phyloP scores from a whole-genome alignment of 2,888 invertebrate species.

The Phyllotreta cruciferae region DNA sequence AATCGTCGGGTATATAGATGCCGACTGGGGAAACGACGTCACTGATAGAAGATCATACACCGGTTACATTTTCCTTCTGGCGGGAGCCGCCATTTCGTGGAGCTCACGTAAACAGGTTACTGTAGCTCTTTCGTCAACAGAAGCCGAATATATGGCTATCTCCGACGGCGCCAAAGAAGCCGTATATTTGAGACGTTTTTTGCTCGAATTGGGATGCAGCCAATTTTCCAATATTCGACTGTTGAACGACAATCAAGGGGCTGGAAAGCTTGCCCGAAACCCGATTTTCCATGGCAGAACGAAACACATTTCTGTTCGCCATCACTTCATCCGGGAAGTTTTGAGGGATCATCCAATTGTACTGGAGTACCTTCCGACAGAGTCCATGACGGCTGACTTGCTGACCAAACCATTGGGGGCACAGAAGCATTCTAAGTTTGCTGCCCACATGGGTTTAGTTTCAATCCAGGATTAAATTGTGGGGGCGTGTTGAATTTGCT shows the following conservation, averaged over 20 bases:
- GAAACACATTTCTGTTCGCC: too few relatives aligned
- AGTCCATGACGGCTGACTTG: too few relatives aligned
- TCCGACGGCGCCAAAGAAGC: neutral
- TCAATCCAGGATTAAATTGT: too few relatives aligned
- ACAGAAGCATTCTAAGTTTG: too few relatives aligned
- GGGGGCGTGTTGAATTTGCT: too few relatives aligned
- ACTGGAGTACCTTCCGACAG: too few relatives aligned
- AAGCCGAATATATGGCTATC: neutral
- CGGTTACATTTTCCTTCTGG: neutral
- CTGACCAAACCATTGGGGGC: too few relatives aligned
- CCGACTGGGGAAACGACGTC: neutral
- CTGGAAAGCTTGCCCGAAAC: neutral
- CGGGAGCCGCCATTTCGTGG: neutral
- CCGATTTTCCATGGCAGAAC: too few relatives aligned
- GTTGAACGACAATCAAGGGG: neutral
- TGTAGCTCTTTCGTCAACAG: slow-evolving; percentile 1
- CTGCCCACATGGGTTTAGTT: too few relatives aligned
- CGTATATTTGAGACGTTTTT: neutral
- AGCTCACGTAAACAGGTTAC: neutral
- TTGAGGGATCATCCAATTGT: too few relatives aligned
- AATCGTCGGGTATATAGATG: too few relatives aligned
- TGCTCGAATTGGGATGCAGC: neutral
- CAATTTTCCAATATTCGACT: neutral
- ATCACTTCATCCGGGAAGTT: too few relatives aligned
- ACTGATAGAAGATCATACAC: neutral